Conservation (phyloP, 1,140 invertebrate species). For the Drosophila ambigua region DNA sequence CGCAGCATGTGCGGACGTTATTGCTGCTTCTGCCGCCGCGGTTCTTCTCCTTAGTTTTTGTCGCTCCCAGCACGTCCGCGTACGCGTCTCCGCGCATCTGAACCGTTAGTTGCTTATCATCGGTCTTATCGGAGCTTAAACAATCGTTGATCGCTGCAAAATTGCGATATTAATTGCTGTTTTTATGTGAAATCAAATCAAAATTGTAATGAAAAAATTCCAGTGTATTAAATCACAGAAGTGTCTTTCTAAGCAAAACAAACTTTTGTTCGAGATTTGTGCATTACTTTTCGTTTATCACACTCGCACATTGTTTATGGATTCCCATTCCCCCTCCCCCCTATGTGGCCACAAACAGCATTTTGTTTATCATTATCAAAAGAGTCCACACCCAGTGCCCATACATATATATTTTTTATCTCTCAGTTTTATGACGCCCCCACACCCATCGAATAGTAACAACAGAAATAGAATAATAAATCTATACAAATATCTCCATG, state of each 20-base stretch:
- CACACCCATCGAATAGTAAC: conserved; percentile 30
- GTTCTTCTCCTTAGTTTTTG: conserved; percentile 28
- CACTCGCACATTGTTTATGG: conserved; percentile 21
- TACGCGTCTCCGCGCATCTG: conserved; percentile 24
- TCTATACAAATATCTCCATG: conserved; percentile 4
- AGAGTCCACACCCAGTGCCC: conserved; percentile 32
- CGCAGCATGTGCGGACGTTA: conserved; percentile 83
- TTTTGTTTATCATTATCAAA: conserved; percentile 55
- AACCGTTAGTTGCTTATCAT: conserved; percentile 26
- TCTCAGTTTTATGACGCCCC: conserved; percentile 42
- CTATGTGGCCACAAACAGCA: background rate
- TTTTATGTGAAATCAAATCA: background rate
- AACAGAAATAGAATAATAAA: conserved; percentile 13
- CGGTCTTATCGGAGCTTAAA: conserved; percentile 2
- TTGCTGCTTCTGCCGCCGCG: conserved; percentile 49
- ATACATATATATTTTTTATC: conserved; percentile 41
- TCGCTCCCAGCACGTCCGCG: conserved; percentile 10
- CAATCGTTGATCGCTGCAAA: conserved; percentile 10
- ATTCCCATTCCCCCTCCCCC: conserved; percentile 5
- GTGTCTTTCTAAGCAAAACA: too few relatives aligned
- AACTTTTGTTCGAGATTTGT: background rate
- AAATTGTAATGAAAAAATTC: too few relatives aligned
- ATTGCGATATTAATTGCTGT: conserved; percentile 7
- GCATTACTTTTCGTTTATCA: conserved; percentile 21
- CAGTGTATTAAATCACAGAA: too few relatives aligned